Percentiles rank a stretch among this genome's conserved stretches.
Conservation (phyloP, 2,113 vertebrate species). For the Cyanoderma ruficeps region DNA sequence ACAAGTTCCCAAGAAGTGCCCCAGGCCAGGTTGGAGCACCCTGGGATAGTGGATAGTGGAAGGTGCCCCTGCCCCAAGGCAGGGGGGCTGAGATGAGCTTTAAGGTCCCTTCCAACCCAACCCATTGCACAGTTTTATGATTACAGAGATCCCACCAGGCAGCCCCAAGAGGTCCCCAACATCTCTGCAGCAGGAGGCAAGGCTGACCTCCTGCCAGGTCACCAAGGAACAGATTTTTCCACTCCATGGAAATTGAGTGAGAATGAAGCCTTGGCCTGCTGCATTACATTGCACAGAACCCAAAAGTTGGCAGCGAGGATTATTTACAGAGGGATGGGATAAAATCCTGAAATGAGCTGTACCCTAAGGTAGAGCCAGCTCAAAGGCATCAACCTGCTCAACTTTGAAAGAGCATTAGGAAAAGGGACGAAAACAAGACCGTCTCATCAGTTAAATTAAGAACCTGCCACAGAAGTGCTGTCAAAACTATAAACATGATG, state of each 20-base stretch:
- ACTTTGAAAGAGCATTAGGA: neutral
- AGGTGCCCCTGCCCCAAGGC: neutral
- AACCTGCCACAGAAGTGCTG: conserved; percentile 17
- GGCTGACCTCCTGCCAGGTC: neutral
- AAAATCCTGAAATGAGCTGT: neutral
- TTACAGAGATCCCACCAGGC: neutral
- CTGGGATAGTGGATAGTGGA: neutral
- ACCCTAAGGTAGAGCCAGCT: neutral
- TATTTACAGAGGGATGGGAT: neutral
- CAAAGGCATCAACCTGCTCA: neutral
- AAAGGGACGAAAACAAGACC: neutral
- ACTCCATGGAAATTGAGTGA: neutral
- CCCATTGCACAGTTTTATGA: fast-evolving
- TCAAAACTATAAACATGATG: conserved; percentile 17
- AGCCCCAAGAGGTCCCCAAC: neutral
- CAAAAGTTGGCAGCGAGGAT: neutral
- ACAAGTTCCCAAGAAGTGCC: neutral
- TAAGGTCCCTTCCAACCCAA: neutral
- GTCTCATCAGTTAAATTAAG: conserved; percentile 7
- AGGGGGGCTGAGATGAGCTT: neutral
- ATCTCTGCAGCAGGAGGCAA: neutral
- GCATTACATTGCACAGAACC: neutral
- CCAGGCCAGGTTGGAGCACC: neutral
- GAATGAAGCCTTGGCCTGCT: neutral
- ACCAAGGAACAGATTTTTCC: neutral